Evolutionary conservation across 2,113 vertebrate genomes (phyloP), one percentile per base, ranked within the genome.

Genomic region (Chaetops frenatus): DNA sequence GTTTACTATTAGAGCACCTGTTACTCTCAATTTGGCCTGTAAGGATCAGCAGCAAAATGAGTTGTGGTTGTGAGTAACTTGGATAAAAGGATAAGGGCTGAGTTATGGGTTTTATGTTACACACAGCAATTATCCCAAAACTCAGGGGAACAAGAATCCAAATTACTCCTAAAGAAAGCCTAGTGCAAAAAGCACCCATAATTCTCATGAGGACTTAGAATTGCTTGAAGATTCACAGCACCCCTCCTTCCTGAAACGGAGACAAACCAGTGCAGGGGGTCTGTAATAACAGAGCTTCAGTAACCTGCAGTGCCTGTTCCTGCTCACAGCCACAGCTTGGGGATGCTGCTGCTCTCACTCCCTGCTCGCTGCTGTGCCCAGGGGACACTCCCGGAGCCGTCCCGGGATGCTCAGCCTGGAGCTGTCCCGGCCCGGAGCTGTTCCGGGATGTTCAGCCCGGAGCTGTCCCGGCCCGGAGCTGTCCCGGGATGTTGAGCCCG

Each of bases 261-360:
- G 21, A 29, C 0, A 10, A n/a, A 15, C 17, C 24, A 2, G 33
- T 0, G 33, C 1, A 2, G 36, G n/a, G 54, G 21, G 5, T 3
- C 14, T 48, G 44, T 1, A 7, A 6, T 3, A 8, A 21, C 20
- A 17, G 33, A 29, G 58, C 11, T 4, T 25, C 13, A 2, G 11
- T 3, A 3, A 3, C n/a, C n/a, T n/a, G n/a, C 64, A 10, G 13
- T 11, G 56, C 44, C 38, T 2, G 40, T 4, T 44, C 11, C 25
- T 29, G 13, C n/a, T 7, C 3, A 1, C 16, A 6, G 53, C 2
- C 4, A 17, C 15, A 1, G 6, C 54, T 6, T 1, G 1, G 23
- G 24, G 67, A 77, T 0, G 35, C 31, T 3, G n/a, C 2, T 3
- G 57, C 80, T 25, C 6, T 0, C 4, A 6, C 56, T 74, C 6